phyloP scores from a whole-genome alignment of 2,797 vertebrate genomes.

The Fundulus diaphanus region DNA sequence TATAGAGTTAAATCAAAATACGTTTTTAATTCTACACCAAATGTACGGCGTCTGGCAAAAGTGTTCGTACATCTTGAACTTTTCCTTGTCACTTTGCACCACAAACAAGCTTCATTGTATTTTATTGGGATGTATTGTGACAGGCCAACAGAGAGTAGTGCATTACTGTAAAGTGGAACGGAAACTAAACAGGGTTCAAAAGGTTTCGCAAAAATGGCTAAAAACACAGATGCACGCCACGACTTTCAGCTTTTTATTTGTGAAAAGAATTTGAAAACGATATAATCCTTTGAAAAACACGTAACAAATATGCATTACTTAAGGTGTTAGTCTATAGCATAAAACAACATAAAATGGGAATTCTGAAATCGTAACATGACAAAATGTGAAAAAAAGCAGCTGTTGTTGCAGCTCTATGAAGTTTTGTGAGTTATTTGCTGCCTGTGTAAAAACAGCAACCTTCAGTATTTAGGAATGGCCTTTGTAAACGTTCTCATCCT shows the following conservation, averaged over 20 bases:
- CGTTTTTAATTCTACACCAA: neutral
- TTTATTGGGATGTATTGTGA: neutral
- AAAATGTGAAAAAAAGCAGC: neutral
- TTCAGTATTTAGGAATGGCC: neutral
- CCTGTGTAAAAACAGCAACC: neutral
- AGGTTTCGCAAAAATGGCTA: no score
- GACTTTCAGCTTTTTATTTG: no score
- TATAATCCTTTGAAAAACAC: neutral
- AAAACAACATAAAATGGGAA: neutral
- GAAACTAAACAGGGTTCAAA: neutral
- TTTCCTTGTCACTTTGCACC: no score
- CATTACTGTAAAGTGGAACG: neutral
- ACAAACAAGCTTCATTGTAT: neutral
- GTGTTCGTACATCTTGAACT: no score
- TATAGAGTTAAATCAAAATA: neutral
- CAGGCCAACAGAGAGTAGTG: neutral
- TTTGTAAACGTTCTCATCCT: neutral
- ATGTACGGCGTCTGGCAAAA: neutral
- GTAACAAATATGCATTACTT: rapidly evolving
- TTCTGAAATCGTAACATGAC: neutral
- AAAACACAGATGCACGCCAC: no score
- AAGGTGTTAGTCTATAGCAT: neutral
- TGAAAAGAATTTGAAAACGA: neutral
- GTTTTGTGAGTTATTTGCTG: neutral
- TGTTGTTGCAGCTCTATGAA: neutral